Percentiles rank a stretch among this genome's conserved stretches.
Evolutionary conservation across 1,140 invertebrate genomes (phyloP).

Genomic region (Stegodyphus dumicola): DNA sequence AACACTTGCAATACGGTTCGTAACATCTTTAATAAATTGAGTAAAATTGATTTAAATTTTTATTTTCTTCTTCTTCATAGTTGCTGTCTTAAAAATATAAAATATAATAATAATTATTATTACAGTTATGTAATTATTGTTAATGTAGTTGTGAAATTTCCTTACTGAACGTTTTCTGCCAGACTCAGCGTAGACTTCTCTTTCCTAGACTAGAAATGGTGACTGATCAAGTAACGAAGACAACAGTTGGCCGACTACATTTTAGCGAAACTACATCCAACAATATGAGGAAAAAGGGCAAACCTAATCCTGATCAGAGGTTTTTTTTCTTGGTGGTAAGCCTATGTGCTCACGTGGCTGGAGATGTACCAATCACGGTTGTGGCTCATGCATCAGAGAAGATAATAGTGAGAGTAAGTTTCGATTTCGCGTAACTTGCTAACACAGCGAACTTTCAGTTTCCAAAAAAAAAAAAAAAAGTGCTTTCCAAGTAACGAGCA

Average conservation of each 20-base stretch:
- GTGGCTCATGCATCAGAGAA: constrained; percentile 91
- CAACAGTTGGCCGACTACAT: constrained; percentile 95
- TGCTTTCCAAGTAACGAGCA: too few relatives aligned
- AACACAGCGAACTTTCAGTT: too few relatives aligned
- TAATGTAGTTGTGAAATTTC: too few relatives aligned
- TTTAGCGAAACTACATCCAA: constrained; percentile 99
- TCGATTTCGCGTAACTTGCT: too few relatives aligned
- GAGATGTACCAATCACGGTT: constrained; percentile 79
- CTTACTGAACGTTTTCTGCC: not conserved
- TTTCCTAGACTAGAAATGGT: constrained; percentile 80
- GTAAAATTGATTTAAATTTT: too few relatives aligned
- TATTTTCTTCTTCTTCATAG: too few relatives aligned
- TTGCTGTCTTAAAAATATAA: too few relatives aligned
- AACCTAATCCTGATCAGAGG: constrained; percentile 97
- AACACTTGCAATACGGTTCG: too few relatives aligned
- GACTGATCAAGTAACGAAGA: constrained; percentile 70
- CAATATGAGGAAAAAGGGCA: constrained; percentile 98
- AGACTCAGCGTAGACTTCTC: constrained; percentile 12
- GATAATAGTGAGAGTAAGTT: constrained; percentile 91
- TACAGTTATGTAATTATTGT: too few relatives aligned
- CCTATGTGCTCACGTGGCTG: constrained; percentile 87
- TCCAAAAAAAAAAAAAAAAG: too few relatives aligned
- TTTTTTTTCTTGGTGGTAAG: constrained; percentile 94
- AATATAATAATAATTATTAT: too few relatives aligned
- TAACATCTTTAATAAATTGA: too few relatives aligned